Percentiles rank a stretch among this genome's conserved stretches.
Evolutionary conservation across 2,888 invertebrate genomes (phyloP).

Genomic region (Pachycephus smyrnensis): DNA sequence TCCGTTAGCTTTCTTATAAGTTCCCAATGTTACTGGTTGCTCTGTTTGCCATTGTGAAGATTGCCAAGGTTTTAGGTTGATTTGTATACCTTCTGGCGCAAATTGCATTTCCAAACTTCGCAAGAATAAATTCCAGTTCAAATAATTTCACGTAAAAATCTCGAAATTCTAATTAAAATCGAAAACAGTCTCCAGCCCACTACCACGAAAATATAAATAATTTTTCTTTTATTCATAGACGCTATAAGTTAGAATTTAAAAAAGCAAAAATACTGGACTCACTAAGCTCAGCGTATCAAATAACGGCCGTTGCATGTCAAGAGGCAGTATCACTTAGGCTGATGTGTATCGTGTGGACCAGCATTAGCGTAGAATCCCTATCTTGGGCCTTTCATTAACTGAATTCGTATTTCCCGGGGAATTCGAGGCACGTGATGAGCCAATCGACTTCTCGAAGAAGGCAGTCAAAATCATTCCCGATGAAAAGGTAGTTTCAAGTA

Average conservation of each 20-base stretch:
- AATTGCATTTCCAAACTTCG: neutral
- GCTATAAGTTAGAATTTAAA: neutral
- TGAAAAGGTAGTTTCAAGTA: neutral
- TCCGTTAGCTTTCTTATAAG: neutral
- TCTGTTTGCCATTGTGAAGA: no score
- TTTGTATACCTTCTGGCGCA: neutral
- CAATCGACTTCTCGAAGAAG: neutral
- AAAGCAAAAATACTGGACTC: neutral
- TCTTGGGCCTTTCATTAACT: conserved; percentile 23
- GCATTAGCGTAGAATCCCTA: conserved; percentile 10
- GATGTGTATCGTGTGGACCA: conserved; percentile 20
- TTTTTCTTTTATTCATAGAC: neutral
- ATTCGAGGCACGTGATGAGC: neutral
- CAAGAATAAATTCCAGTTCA: neutral
- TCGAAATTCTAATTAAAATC: neutral
- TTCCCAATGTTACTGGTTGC: neutral
- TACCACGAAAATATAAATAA: neutral
- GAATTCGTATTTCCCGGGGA: conserved; percentile 18
- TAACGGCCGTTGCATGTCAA: conserved; percentile 16
- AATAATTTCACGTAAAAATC: neutral
- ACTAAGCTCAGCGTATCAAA: neutral
- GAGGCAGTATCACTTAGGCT: conserved; percentile 21
- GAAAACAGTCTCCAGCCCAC: neutral
- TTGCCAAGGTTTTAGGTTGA: neutral
- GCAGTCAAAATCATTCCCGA: neutral